Evolutionary conservation across 2,113 vertebrate genomes (phyloP).

Genomic region (Aphyosemion australe): DNA sequence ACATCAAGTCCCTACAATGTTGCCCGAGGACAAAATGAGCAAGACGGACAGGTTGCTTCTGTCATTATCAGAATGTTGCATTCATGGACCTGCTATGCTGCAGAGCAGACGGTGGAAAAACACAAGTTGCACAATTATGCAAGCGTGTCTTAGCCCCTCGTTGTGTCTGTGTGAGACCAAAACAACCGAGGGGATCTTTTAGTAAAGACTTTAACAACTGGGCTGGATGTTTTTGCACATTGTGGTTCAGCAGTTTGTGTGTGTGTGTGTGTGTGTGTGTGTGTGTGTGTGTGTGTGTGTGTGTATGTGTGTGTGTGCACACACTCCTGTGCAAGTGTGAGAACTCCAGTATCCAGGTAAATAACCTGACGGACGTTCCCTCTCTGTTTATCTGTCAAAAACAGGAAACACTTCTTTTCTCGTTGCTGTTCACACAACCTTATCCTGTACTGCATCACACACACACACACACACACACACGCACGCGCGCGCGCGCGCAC

Average conservation of each 20-base stretch:
- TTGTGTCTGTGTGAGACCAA: no score
- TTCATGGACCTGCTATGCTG: conserved; percentile 1
- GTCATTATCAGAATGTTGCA: not conserved
- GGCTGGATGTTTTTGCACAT: no score
- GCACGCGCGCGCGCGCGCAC: no score
- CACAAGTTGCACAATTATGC: conserved; percentile 1
- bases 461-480: not conserved
- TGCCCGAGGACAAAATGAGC: not conserved
- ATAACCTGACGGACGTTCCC: conserved; percentile 42
- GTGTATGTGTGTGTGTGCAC: conserved; percentile 2
- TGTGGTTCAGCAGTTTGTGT: no score
- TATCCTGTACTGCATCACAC: not conserved
- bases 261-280: no score
- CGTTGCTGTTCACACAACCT: not conserved
- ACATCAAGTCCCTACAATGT: not conserved
- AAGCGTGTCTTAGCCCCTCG: no score
- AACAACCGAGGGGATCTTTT: no score
- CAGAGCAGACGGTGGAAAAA: conserved; percentile 4
- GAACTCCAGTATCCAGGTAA: conserved; percentile 40
- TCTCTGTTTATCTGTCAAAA: not conserved
- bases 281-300: no score
- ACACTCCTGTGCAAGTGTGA: conserved; percentile 14
- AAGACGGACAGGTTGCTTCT: conserved; percentile 28
- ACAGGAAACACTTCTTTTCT: not conserved
- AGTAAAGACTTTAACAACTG: no score